phyloP scores from a whole-genome alignment of 2,888 invertebrate species.

The Syrphus vitripennis region DNA sequence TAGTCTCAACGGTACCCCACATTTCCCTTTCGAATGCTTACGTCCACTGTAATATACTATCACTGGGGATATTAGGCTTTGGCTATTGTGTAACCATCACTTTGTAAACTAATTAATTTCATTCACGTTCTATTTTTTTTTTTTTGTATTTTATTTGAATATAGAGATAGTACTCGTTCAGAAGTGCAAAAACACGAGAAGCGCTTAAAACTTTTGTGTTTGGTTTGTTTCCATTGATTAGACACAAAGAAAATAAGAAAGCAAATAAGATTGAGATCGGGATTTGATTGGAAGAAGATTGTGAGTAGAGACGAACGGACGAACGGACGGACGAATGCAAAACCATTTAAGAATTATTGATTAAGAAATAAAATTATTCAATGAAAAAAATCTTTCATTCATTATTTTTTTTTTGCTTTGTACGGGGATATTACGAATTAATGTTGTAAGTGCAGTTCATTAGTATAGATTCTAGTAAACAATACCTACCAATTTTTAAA shows the following conservation, averaged over 20 bases:
- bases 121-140: slow-evolving; percentile 34
- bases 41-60: background rate
- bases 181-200: background rate
- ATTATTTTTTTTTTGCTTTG: no score
- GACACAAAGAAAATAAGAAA: background rate
- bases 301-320: background rate
- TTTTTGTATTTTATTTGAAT: background rate
- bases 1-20: background rate
- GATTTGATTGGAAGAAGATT: slow-evolving; percentile 21
- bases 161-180: background rate
- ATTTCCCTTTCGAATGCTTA: background rate
- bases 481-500: background rate
- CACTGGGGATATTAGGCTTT: slow-evolving; percentile 10
- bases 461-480: background rate
- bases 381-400: slow-evolving; percentile 60
- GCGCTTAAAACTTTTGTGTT: background rate
- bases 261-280: slow-evolving; percentile 25
- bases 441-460: background rate
- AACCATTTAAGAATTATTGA: slow-evolving; percentile 56
- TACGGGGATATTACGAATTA: background rate
- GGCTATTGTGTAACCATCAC: slow-evolving; percentile 44
- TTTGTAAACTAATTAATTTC: slow-evolving; percentile 29
- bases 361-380: slow-evolving; percentile 51
- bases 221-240: background rate
- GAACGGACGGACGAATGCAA: background rate